Conservation (phyloP, 1,140 invertebrate species). For the Bombus haemorrhoidalis region DNA sequence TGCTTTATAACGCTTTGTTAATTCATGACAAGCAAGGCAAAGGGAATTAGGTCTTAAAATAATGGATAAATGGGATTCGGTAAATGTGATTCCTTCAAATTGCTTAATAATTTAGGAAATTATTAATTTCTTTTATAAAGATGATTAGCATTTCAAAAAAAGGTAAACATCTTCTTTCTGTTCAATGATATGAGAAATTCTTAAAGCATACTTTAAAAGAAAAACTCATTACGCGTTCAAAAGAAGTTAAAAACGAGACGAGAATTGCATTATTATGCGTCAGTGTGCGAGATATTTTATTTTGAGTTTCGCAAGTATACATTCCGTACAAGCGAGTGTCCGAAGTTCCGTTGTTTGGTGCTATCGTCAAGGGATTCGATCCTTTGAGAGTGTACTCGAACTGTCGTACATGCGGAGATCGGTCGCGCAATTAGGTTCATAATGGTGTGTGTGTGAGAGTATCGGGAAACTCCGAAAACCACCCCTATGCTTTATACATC, state of each 20-base stretch:
- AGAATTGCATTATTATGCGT: background rate
- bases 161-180: too few species aligned
- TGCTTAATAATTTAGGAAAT: too few species aligned
- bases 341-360: constrained; percentile 48
- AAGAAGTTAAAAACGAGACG: background rate
- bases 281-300: background rate
- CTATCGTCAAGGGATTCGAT: constrained; percentile 45
- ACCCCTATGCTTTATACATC: constrained; percentile 43
- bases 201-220: too few species aligned
- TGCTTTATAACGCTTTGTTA: background rate
- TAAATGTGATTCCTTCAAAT: too few species aligned
- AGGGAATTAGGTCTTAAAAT: background rate
- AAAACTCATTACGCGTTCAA: background rate
- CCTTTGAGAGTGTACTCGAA: constrained; percentile 40
- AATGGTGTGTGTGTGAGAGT: constrained; percentile 33
- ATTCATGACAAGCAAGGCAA: background rate
- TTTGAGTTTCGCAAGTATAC: background rate
- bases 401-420: constrained; percentile 34
- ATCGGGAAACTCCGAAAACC: constrained; percentile 61
- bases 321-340: background rate
- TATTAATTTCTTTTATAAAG: too few species aligned
- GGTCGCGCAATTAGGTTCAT: constrained; percentile 56
- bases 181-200: too few species aligned
- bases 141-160: too few species aligned
- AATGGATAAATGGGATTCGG: too few species aligned